These are phyloP conservation scores for Sarcophaga rosellei DNA, from an alignment of 2,888 invertebrate genomes.

Conservation along the genomic window DNA sequence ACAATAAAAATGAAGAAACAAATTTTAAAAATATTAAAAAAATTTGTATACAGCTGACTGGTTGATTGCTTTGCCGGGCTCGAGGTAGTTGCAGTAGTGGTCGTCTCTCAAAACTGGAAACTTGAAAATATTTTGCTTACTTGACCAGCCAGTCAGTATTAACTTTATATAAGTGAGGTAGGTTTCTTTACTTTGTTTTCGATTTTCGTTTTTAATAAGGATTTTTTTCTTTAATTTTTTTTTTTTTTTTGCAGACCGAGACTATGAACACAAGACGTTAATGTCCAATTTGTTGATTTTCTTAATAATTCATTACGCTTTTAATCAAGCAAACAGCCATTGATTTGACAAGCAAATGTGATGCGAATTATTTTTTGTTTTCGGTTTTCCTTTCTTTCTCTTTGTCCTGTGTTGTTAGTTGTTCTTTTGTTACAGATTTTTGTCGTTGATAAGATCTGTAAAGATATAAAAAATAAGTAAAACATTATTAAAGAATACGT, in stretches of 20 bases:
- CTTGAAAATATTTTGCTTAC: not conserved
- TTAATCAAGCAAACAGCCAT: constrained; percentile 59
- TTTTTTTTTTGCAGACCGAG: not conserved
- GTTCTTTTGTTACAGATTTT: constrained; percentile 8
- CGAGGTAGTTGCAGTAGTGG: constrained; percentile 7
- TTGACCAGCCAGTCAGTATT: not conserved
- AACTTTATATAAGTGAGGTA: constrained; percentile 45
- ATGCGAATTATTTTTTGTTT: constrained; percentile 30
- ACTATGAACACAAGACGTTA: constrained; percentile 10
- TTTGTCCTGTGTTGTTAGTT: constrained; percentile 16
- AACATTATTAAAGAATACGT: not conserved
- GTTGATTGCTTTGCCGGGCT: constrained; percentile 39
- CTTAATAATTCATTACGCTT: constrained; percentile 60
- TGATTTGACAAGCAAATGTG: constrained; percentile 57
- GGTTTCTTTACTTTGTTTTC: constrained; percentile 29
- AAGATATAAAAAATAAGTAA: constrained; percentile 51
- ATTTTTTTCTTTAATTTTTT: constrained; percentile 12
- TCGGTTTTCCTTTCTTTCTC: constrained; percentile 5
- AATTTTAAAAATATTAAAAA: constrained; percentile 8
- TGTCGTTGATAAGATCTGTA: constrained; percentile 45
- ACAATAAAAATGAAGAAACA: constrained; percentile 7
- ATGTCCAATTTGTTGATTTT: constrained; percentile 58
- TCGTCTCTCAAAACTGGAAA: constrained; percentile 15
- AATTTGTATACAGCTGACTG: constrained; percentile 56
- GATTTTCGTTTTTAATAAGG: constrained; percentile 52